Base-by-base conservation (phyloP, 2,888 invertebrate species). In the Cataglyphis rosenhaueri region DNA sequence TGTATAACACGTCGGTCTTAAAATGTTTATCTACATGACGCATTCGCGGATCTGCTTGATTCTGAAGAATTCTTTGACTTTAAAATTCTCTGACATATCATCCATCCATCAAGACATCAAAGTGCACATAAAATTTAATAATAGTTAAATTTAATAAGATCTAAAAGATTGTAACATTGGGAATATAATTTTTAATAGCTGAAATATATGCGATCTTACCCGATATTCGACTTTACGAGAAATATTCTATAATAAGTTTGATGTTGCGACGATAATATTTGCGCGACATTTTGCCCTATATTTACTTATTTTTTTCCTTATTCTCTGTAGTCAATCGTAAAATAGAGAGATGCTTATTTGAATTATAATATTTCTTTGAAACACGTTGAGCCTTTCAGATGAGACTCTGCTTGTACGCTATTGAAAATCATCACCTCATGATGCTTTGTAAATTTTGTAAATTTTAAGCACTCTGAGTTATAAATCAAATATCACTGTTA, bases 171-270 rank as follows among this genome's bases (percentile, higher is more conserved):
- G 38, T 29, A 52, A 61, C 25, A 73, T 25, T 25, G 65, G 55
- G 38, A 66, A 44, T 48, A 75, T 75, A 75, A 75, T 82, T 86
- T 86, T 86, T 84, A 82, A 79, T 65, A 79, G 78, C 73, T 84
- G 38, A 61, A 44, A 57, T 71, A 65, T 38, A 76, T 65, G 65
- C 52, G 25, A 35, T 25, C 38, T 52, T 12, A 41, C 25, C 8
- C n/a, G 75, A 65, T 9, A n/a, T 12, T 18, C 12, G 8, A 21
- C 18, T 75, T 52, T 64, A 29, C 52, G 25, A 12, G 38, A 52
- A 52, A 52, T 8, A 52, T 52, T 52, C 48, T 25, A 1, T 25
- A n/a, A 32, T 10, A 25, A 6, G 21, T 29, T 18, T 18, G 35
- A 48, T 32, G 10, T 44, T 48, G 29, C 18, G 57, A 55, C 35